Evolutionary conservation across 2,113 vertebrate genomes (phyloP).

Genomic region (Pavo muticus): DNA sequence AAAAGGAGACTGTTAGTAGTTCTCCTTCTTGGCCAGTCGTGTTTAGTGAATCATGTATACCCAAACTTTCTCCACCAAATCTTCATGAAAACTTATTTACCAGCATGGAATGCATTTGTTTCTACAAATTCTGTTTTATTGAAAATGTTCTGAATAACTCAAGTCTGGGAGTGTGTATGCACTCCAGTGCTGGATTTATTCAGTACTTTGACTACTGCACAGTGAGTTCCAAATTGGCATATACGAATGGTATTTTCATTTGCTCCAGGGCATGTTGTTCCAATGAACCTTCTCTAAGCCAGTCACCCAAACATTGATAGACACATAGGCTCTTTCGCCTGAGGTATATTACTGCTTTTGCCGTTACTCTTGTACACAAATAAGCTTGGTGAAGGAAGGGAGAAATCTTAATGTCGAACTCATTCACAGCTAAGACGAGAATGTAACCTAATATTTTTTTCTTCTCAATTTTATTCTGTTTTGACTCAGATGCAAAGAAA

Average conservation of each 20-base stretch:
- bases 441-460: background rate
- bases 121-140: background rate
- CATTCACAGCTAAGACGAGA: background rate
- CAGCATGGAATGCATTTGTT: background rate
- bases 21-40: background rate
- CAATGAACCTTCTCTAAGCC: conserved; percentile 39
- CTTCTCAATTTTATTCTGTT: background rate
- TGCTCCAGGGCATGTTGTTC: conserved; percentile 28
- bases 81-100: background rate
- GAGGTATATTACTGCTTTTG: background rate
- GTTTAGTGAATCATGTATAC: background rate
- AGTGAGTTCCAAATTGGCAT: background rate
- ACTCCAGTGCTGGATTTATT: conserved; percentile 25
- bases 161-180: background rate
- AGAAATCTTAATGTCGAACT: background rate
- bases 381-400: background rate
- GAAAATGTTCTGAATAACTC: background rate
- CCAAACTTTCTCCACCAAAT: background rate
- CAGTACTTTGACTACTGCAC: background rate
- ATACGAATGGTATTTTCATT: background rate
- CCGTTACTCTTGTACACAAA: conserved; percentile 9
- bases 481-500: background rate
- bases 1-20: background rate
- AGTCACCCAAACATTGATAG: conserved; percentile 35
- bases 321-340: conserved; percentile 33